A percentile compares a stretch with the other conserved stretches of the same genome.
These are phyloP conservation scores for Ptychoptera contaminata DNA, from an alignment of 2,888 invertebrate genomes.

Conservation along the genomic window DNA sequence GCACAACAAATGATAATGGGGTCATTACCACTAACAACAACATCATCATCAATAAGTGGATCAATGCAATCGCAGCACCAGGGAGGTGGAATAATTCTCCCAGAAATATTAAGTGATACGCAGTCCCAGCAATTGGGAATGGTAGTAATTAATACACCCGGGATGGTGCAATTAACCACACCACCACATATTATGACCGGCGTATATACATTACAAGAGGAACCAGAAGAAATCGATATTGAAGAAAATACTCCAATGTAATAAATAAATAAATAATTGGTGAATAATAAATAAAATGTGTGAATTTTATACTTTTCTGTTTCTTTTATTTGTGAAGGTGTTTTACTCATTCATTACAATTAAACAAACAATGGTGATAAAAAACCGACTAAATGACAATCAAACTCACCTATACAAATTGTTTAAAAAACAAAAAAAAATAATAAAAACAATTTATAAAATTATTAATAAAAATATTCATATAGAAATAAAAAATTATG, in stretches of 20 bases:
- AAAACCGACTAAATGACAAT: too few relatives aligned
- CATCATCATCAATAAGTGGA: not conserved
- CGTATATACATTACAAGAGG: conserved; percentile 39
- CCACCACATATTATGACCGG: conserved; percentile 28
- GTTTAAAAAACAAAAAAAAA: too few relatives aligned
- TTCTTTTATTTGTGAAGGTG: too few relatives aligned
- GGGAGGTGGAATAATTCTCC: conserved; percentile 4
- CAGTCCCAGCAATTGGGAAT: conserved; percentile 18
- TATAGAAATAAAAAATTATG: too few relatives aligned
- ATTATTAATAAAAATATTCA: too few relatives aligned
- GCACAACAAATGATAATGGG: conserved; percentile 11
- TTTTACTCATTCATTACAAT: too few relatives aligned
- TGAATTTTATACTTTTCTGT: too few relatives aligned
- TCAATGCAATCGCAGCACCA: too few relatives aligned
- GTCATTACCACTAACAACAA: conserved; percentile 12
- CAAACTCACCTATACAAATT: too few relatives aligned
- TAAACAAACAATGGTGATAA: too few relatives aligned
- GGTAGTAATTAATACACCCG: conserved; percentile 16
- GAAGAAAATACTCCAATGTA: conserved; percentile 32
- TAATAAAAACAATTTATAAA: too few relatives aligned
- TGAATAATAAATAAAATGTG: too few relatives aligned
- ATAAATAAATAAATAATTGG: conserved; percentile 8
- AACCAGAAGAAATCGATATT: conserved; percentile 35
- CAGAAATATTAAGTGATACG: conserved; percentile 12
- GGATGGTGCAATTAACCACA: conserved; percentile 11